Base-by-base conservation (phyloP, 2,888 invertebrate species). In the Micropterix aruncella region DNA sequence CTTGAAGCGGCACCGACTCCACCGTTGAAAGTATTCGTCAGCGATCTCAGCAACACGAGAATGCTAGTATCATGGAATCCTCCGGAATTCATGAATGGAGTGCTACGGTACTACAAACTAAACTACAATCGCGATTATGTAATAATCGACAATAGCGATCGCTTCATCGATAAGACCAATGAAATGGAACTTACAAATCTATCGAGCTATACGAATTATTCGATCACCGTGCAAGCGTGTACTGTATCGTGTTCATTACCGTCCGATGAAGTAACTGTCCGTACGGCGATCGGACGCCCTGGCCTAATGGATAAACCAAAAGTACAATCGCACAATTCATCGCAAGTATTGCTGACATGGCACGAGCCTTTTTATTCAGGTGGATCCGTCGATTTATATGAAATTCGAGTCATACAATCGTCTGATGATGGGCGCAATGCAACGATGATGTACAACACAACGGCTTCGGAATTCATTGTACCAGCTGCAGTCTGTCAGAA, bases 21-120 rank as follows among this genome's bases (percentile, higher is more conserved):
- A 46, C 79, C 82, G n/a, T 65, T 63, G 46, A 74, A 79, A 59
- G 63, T 84, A 4, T 60, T 54, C n/a, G 60, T 82, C 45, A 60
- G 61, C 2, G 65, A 78, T 49, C 65, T 83, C 2, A 75, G 77
- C 16, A 78, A 80, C 57, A 68, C 77, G 41, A 77, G 81, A 12
- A 65, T 83, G 46, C 58, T 65, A 5, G 61, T 87, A 41, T 65
- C 68, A 37, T 87, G 86, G 88, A 62, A 74, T 51, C 74, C 79
- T 36, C 91, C 92, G 1, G 55, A 63, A 2, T 66, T 73, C 16
- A 73, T 75, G 54, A 92, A 92, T 65, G 91, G 92, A 1, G 66
- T 77, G 16, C 69, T 90, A 43, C 73, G 74, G 19, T 74, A 75
- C 52, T 90, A 87, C 61, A 65, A 72, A 3, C 68, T 88, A 45